These are phyloP conservation scores for Drosophila quinaria DNA, from an alignment of 2,888 invertebrate species.

Conservation along the genomic window DNA sequence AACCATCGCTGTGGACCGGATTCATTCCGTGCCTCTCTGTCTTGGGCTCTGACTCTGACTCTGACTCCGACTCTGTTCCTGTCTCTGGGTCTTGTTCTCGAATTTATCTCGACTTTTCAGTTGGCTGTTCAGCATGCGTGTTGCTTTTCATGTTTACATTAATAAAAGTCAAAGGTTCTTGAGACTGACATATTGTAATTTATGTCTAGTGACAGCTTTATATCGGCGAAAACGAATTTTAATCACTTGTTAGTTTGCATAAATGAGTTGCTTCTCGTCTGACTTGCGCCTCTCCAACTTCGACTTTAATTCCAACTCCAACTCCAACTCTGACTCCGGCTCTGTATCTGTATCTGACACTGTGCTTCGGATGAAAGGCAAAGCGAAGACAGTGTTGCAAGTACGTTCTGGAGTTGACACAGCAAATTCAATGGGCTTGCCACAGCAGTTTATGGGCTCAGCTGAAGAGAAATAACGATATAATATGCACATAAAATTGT, in stretches of 20 bases:
- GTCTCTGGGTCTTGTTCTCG: slow-evolving; percentile 34
- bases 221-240: slow-evolving; percentile 77
- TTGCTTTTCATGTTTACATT: slow-evolving; percentile 82
- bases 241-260: slow-evolving; percentile 82
- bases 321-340: background rate
- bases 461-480: background rate
- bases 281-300: slow-evolving; percentile 40
- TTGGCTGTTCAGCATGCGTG: slow-evolving; percentile 76
- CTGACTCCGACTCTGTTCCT: slow-evolving; percentile 20
- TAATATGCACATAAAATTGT: background rate
- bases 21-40: slow-evolving; percentile 28
- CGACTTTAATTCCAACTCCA: background rate
- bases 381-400: slow-evolving; percentile 7
- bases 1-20: slow-evolving; percentile 44
- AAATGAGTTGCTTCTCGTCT: slow-evolving; percentile 69
- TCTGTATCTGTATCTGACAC: slow-evolving; percentile 8
- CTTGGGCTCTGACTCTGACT: slow-evolving; percentile 17
- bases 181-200: slow-evolving; percentile 83
- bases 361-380: slow-evolving; percentile 14
- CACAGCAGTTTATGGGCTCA: background rate
- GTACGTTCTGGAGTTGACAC: slow-evolving; percentile 1
- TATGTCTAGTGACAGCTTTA: slow-evolving; percentile 82
- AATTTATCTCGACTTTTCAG: slow-evolving; percentile 74
- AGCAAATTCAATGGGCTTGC: background rate
- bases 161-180: slow-evolving; percentile 81